Base-by-base conservation (phyloP, 92 coral and sea anemone genomes). In the Blastomussa wellsi region DNA sequence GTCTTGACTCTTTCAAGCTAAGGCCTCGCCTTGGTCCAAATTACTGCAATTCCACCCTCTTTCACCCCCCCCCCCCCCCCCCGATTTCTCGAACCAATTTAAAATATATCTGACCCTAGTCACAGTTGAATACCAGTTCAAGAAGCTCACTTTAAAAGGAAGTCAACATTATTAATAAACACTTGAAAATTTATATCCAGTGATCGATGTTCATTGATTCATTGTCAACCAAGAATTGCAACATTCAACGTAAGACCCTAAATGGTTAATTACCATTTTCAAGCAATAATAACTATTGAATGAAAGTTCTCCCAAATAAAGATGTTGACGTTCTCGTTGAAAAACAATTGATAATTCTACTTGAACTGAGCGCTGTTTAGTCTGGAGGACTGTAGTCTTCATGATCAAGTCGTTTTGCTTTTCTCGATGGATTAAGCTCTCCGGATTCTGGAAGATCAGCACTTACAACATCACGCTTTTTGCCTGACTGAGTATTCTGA, bases 401-500 rank as follows among this genome's bases (percentile, higher is more conserved):
- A 7, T 88, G 87, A 33, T 94, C 94, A 28, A 94, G 69, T 32
- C 98, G 91, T 31, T 87, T 95, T 64, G 94, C 89, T 83, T 97
- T 96, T 49, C 95, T 87, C 28, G 95, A 93, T 17, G 94, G 90
- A 69, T 88, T 78, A 29, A 88, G 87, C 72, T 96, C 99, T 62
- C 92, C 79, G 59, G 89, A 66, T 28, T 92, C 93, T 5, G 98
- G 89, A 41, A 95, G 90, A 55, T 95, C 96, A 3, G 98, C 97
- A 31, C 92, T 90, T 19, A 91, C 87, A 66, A 95, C 86, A 41
- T 95, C 98, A 86, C 99, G 79, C 80, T 97, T 97, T 84, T 93
- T 90, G 53, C 92, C 93, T 13, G 89, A 74, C 47, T 83, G 87
- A 59, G 90, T 90, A 65, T 90, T 88, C 93, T 85, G 72, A 68